phyloP scores from a whole-genome alignment of 2,888 invertebrate genomes.

The Andrena flavipes region DNA sequence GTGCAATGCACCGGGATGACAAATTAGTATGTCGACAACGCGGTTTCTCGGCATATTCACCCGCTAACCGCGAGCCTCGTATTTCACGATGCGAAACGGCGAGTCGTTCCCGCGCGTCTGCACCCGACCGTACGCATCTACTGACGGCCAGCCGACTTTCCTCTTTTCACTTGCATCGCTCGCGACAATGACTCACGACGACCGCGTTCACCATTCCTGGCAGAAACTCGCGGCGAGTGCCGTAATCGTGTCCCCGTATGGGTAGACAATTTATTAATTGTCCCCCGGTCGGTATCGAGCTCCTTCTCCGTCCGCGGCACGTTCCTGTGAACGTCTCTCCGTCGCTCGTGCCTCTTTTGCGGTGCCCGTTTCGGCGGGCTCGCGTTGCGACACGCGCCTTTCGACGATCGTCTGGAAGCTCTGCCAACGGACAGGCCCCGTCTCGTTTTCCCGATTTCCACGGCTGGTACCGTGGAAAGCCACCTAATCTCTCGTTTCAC shows the following conservation, averaged over 20 bases:
- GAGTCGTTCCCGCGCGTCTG: slow-evolving; percentile 15
- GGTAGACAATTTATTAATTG: slow-evolving; percentile 76
- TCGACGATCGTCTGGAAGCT: slow-evolving; percentile 48
- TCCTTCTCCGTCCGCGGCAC: slow-evolving; percentile 8
- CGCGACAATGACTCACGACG: slow-evolving; percentile 74
- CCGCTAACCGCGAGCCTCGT: slow-evolving; percentile 50
- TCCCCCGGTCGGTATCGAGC: slow-evolving; percentile 45
- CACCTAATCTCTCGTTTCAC: slow-evolving; percentile 60
- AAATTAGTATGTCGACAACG: slow-evolving; percentile 29
- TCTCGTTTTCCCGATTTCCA: slow-evolving; percentile 35
- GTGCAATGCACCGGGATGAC: background rate
- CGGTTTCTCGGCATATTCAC: slow-evolving; percentile 30
- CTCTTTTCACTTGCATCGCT: slow-evolving; percentile 51
- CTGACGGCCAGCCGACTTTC: slow-evolving; percentile 35
- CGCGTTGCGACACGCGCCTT: slow-evolving; percentile 59
- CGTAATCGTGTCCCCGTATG: slow-evolving; percentile 62
- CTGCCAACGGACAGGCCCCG: slow-evolving; percentile 49
- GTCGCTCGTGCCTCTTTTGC: slow-evolving; percentile 57
- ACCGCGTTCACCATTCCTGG: slow-evolving; percentile 77
- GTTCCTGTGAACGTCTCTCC: background rate
- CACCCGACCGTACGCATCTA: slow-evolving; percentile 25
- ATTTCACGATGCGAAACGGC: slow-evolving; percentile 58
- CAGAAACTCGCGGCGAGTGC: slow-evolving; percentile 58
- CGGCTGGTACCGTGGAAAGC: slow-evolving; percentile 39
- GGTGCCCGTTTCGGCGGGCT: slow-evolving; percentile 66